Percentiles rank a stretch among this genome's conserved stretches.
These are phyloP conservation scores for Palaemon carinicauda DNA, from an alignment of 1,140 invertebrate genomes.

Conservation along the genomic window DNA sequence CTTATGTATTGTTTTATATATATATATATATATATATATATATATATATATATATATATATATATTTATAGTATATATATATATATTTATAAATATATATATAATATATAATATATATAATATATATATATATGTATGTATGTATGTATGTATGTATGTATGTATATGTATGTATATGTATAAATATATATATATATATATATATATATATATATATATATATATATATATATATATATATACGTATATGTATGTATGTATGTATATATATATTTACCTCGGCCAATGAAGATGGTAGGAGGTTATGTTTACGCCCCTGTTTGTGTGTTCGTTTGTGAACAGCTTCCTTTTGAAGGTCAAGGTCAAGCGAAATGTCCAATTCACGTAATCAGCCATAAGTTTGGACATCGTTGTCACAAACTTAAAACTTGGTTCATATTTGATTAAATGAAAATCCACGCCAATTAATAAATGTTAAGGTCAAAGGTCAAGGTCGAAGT, in stretches of 20 bases:
- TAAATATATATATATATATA: background rate
- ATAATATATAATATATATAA: conserved; percentile 7
- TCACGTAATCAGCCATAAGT: too few relatives aligned
- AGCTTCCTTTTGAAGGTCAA: too few relatives aligned
- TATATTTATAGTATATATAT: conserved; percentile 11
- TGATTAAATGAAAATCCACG: too few relatives aligned
- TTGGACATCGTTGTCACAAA: too few relatives aligned
- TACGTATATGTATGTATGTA: background rate
- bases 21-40: background rate
- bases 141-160: background rate
- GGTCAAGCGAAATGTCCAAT: too few relatives aligned
- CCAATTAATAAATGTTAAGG: too few relatives aligned
- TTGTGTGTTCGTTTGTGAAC: too few relatives aligned
- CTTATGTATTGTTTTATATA: background rate
- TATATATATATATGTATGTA: background rate
- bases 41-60: background rate
- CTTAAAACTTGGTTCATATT: too few relatives aligned
- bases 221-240: background rate
- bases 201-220: background rate
- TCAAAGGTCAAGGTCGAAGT: too few relatives aligned
- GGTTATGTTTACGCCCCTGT: too few relatives aligned
- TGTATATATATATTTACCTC: background rate
- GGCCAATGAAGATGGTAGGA: too few relatives aligned
- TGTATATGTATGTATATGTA: background rate
- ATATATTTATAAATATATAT: conserved; percentile 7